A percentile compares a stretch with the other conserved stretches of the same genome.
Evolutionary conservation across 2,797 vertebrate genomes (phyloP).

Genomic region (Todus mexicanus): DNA sequence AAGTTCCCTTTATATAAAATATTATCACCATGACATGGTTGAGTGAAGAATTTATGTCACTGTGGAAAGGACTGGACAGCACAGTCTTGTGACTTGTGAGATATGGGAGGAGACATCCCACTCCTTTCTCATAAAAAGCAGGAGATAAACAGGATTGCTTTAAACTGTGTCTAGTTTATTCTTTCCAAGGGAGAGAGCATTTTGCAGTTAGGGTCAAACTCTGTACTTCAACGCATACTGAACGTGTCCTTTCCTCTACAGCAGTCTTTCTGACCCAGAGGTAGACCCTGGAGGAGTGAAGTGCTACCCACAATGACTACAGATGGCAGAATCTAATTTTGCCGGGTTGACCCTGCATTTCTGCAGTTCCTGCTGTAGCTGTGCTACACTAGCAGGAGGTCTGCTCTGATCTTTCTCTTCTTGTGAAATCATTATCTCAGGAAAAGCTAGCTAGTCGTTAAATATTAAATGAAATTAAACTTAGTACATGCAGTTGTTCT

Average conservation of each 20-base stretch:
- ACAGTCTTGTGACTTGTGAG: neutral
- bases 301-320: neutral
- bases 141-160: neutral
- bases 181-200: neutral
- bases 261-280: neutral
- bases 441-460: constrained; percentile 41
- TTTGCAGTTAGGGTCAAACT: neutral
- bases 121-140: neutral
- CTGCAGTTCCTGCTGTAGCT: constrained; percentile 2
- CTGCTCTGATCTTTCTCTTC: constrained; percentile 41
- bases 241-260: neutral
- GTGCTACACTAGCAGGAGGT: constrained; percentile 20
- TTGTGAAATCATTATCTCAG: constrained; percentile 35
- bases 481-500: constrained; percentile 21
- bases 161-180: neutral
- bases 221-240: neutral
- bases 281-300: neutral
- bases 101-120: neutral
- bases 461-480: constrained; percentile 59
- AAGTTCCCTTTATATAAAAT: neutral
- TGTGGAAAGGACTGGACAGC: neutral
- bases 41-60: neutral
- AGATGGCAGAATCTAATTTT: neutral
- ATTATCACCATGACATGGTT: neutral
- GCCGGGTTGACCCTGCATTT: neutral